These are phyloP conservation scores for Amphimallon solstitiale DNA, from an alignment of 2,888 invertebrate species.

Conservation along the genomic window DNA sequence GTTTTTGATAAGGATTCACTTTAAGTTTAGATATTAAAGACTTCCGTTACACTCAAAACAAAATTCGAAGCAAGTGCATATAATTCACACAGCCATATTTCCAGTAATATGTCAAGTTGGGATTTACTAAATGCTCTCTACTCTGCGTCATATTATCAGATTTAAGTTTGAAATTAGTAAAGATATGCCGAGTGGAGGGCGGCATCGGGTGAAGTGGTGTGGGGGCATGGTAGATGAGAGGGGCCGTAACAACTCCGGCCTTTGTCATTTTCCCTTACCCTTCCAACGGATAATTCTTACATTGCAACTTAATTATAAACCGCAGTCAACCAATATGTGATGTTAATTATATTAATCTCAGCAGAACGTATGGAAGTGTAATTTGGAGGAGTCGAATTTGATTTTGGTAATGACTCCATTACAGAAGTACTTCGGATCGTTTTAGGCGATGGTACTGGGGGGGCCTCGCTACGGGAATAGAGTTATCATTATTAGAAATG, in stretches of 20 bases:
- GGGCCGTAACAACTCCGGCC: conserved; percentile 7
- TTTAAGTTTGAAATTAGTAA: conserved; percentile 52
- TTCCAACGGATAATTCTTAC: conserved; percentile 30
- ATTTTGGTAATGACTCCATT: conserved; percentile 46
- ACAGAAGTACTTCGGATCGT: conserved; percentile 40
- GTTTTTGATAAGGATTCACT: conserved; percentile 56
- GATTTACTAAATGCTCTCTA: conserved; percentile 51
- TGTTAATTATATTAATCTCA: conserved; percentile 37
- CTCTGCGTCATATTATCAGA: conserved; percentile 51
- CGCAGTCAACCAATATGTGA: conserved; percentile 33
- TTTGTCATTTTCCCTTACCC: conserved; percentile 7
- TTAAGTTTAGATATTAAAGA: conserved; percentile 57
- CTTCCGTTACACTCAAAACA: conserved; percentile 51
- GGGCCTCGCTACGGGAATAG: conserved; percentile 16
- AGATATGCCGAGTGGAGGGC: conserved; percentile 44
- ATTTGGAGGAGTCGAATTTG: conserved; percentile 42
- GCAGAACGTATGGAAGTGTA: conserved; percentile 35
- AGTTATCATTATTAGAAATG: conserved; percentile 43
- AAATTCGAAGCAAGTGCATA: conserved; percentile 50
- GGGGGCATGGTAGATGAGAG: no score
- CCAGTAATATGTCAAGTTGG: conserved; percentile 48
- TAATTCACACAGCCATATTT: conserved; percentile 47
- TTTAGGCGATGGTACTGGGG: conserved; percentile 31
- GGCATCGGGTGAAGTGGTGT: conserved; percentile 23
- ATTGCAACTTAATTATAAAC: conserved; percentile 32